Base-by-base conservation (phyloP, 1,140 invertebrate species). In the Drosophila suzukii region DNA sequence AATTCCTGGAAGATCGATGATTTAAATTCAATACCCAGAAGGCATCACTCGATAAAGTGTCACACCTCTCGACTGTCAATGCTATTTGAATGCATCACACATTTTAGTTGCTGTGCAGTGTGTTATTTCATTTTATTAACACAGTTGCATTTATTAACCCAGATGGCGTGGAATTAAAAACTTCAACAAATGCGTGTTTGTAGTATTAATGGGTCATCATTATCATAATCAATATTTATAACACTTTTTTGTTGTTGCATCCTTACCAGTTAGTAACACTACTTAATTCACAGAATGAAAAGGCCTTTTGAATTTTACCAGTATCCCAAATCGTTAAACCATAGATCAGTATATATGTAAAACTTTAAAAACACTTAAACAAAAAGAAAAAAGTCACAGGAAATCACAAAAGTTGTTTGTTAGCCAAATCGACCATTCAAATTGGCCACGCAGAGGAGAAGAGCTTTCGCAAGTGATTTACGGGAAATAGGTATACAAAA, bases 131-230 rank as follows among this genome's bases (percentile, higher is more conserved):
- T n/a, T 6, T 4, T 34, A 15, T 34, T 34, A 34, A 27, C 49
- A 51, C 49, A 53, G 30, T 12, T n/a, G 49, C 24, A 30, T 4
- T 17, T 43, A 27, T 13, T n/a, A 13, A 8, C 20, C 7, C 27
- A 20, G 7, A 8, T 34, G 32, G 32, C 7, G 32, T 8, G 7
- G 8, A 10, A 27, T 15, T 53, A n/a, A 41, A 63, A 66, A 49
- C 44, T 50, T 27, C 44, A 44, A 49, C 20, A 41, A 41, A 17
- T 3, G 24, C 12, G 47, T 6, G 27, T 10, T 75, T 46, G 74
- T 65, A 53, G 54, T 75, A 57, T 65, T 75, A 53, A 46, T 74
- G 56, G 73, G 6, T 10, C 13, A 30, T 49, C n/a, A 47, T 43
- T 43, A 7, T 43, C n/a, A 15, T n/a, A 15, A 7, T 8, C 32